A percentile compares a stretch with the other conserved stretches of the same genome.
Conservation (phyloP, 1,140 invertebrate genomes). For the Zophobas morio region DNA sequence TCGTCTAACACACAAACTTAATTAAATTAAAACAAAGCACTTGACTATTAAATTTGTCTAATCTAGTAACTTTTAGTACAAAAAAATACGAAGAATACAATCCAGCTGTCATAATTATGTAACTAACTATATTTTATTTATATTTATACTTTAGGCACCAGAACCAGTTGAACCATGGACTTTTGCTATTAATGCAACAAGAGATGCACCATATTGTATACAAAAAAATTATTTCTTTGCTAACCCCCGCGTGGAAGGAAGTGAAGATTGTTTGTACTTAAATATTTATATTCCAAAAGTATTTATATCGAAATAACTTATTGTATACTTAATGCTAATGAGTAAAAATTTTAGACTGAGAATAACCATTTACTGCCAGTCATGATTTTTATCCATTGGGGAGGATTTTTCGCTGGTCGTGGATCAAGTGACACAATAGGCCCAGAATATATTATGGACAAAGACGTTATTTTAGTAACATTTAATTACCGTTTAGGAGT, state of each 20-base stretch:
- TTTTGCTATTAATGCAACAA: conserved; percentile 72
- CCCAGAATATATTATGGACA: conserved; percentile 71
- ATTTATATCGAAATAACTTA: background rate
- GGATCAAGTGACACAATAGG: conserved; percentile 64
- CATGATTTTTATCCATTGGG: conserved; percentile 68
- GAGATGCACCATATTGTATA: conserved; percentile 76
- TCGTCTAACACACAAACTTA: no score
- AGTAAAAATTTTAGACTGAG: conserved; percentile 10
- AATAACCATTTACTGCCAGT: conserved; percentile 66
- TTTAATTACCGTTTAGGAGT: conserved; percentile 67
- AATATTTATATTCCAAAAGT: conserved; percentile 70
- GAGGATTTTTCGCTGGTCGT: conserved; percentile 67
- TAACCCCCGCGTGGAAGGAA: conserved; percentile 63
- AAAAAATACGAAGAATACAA: no score
- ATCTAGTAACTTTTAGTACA: no score
- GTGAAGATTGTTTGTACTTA: conserved; percentile 69
- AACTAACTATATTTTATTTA: no score
- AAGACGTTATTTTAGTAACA: conserved; percentile 74
- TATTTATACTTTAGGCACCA: conserved; percentile 70
- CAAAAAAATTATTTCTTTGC: conserved; percentile 73
- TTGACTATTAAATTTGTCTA: no score
- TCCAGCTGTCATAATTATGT: no score
- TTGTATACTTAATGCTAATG: background rate
- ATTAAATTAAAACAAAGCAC: no score
- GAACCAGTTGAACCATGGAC: conserved; percentile 74